phyloP scores from a whole-genome alignment of 2,113 vertebrate genomes.

The Alces alces region DNA sequence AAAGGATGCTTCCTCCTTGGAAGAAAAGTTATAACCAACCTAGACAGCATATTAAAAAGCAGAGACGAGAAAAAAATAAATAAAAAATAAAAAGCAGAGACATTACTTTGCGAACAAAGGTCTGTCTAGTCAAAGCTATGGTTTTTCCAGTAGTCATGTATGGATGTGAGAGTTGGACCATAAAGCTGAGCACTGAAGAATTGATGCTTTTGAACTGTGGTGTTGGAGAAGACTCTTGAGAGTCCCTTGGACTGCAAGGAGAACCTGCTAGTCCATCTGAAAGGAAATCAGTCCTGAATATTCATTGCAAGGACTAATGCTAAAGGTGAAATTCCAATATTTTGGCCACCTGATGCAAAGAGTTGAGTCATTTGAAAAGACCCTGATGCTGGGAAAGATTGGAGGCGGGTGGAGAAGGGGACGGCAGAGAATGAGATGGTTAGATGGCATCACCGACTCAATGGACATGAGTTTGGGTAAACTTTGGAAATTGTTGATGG shows the following conservation, averaged over 20 bases:
- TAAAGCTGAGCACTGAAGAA: neutral
- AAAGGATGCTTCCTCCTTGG: neutral
- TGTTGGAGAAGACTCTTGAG: neutral
- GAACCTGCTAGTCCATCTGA: neutral
- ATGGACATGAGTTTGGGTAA: neutral
- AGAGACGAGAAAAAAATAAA: too few relatives aligned
- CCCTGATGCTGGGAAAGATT: neutral
- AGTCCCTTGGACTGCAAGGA: neutral
- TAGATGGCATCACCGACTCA: neutral
- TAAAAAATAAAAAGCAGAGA: neutral
- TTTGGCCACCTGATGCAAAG: neutral
- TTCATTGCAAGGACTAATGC: neutral
- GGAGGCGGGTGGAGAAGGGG: fast-evolving
- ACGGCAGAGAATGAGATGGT: neutral
- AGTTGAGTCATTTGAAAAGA: neutral
- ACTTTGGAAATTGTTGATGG: fast-evolving
- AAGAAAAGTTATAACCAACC: neutral
- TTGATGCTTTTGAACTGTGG: neutral
- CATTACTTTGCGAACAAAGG: neutral
- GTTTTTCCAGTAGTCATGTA: neutral
- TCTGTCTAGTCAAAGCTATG: fast-evolving
- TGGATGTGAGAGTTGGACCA: neutral
- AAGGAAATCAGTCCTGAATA: neutral
- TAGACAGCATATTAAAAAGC: neutral
- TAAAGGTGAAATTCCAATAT: neutral